A percentile compares a stretch with the other conserved stretches of the same genome.
phyloP scores from a whole-genome alignment of 1,140 invertebrate species.

The Musca vetustissima region DNA sequence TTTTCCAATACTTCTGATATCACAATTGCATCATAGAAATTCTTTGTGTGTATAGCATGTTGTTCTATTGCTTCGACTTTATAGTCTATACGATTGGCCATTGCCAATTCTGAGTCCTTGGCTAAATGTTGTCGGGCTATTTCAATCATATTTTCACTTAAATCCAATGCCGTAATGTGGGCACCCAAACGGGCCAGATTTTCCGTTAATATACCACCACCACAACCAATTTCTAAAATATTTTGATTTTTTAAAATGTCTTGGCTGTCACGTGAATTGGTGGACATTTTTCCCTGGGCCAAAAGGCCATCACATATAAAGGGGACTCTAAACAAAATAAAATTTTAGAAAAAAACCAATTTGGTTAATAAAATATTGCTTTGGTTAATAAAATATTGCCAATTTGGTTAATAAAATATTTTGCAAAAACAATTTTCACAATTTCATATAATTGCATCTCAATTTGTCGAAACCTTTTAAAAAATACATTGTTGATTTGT shows the following conservation, averaged over 20 bases:
- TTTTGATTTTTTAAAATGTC: constrained; percentile 66
- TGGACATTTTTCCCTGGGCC: constrained; percentile 52
- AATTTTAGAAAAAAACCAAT: too few species aligned
- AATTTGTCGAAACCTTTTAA: too few species aligned
- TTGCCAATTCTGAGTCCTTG: constrained; percentile 37
- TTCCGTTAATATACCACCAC: constrained; percentile 82
- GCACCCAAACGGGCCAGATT: constrained; percentile 54
- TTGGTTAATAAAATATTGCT: constrained; percentile 5
- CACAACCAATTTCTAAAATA: constrained; percentile 88
- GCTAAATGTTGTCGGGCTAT: constrained; percentile 63
- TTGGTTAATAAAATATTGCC: too few species aligned
- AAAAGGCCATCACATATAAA: constrained; percentile 74
- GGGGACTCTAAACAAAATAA: too few species aligned
- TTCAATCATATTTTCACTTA: constrained; percentile 59
- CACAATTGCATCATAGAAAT: constrained; percentile 79
- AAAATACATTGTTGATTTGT: too few species aligned
- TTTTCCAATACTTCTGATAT: constrained; percentile 93
- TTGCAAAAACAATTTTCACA: too few species aligned
- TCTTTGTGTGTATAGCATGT: constrained; percentile 56
- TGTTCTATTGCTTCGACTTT: constrained; percentile 61
- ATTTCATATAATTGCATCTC: too few species aligned
- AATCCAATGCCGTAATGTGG: constrained; percentile 50
- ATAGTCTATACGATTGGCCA: constrained; percentile 49
- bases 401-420: too few species aligned
- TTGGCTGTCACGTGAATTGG: constrained; percentile 46